Evolutionary conservation across 2,888 invertebrate species (phyloP).

Genomic region (Rhaphigaster nebulosa): DNA sequence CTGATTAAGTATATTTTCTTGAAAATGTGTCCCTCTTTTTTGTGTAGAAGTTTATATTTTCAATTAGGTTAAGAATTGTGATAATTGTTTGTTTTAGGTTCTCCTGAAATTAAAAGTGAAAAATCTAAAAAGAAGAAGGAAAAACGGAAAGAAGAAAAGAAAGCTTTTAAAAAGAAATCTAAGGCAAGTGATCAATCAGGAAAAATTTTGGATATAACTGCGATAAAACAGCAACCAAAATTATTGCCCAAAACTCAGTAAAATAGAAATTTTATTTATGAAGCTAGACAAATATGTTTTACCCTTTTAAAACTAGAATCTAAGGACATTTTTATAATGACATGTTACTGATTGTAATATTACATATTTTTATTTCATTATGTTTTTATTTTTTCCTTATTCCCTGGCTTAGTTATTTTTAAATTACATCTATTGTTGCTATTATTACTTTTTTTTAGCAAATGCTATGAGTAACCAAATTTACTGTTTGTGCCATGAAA

Average conservation of each 20-base stretch:
- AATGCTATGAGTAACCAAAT: no score
- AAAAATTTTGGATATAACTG: constrained; percentile 78
- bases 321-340: background rate
- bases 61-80: background rate
- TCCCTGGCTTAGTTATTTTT: background rate
- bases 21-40: background rate
- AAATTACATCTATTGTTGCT: background rate
- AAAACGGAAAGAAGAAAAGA: constrained; percentile 50
- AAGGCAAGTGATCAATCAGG: constrained; percentile 68
- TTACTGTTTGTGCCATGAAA: no score
- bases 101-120: constrained; percentile 38
- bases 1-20: no score
- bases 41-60: background rate
- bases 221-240: constrained; percentile 79
- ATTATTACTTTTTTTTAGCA: background rate
- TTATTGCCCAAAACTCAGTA: constrained; percentile 68
- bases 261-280: constrained; percentile 33
- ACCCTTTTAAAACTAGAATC: background rate
- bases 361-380: background rate
- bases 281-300: constrained; percentile 7
- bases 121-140: constrained; percentile 55
- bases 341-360: background rate
- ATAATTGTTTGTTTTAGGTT: background rate
- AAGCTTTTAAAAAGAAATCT: constrained; percentile 40
- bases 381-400: background rate